Evolutionary conservation across 2,888 invertebrate genomes (phyloP), one percentile per base, ranked within the genome.

Genomic region (Papilio protenor): DNA sequence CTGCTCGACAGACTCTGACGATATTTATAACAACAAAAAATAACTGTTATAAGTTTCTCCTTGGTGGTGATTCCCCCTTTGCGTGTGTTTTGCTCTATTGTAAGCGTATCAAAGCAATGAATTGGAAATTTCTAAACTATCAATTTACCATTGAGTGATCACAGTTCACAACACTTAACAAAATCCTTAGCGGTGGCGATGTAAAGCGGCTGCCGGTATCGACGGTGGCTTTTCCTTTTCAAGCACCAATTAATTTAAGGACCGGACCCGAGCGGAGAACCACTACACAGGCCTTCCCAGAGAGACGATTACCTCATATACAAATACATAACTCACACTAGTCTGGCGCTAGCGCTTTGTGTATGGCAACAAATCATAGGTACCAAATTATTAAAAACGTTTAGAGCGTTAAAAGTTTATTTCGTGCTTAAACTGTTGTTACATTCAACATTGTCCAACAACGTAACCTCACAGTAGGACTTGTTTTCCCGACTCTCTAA

Each of bases 211-310:
- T n/a, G 10, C n/a, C 57, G 1, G 2, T 59, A 23, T 21, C 57
- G 57, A 59, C 57, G 11, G 21, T 18, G 57, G 23, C 57, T 59
- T 55, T 55, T 52, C 55, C 55, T 55, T 59, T 59, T 59, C 57
- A 59, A 59, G 57, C 57, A 57, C 21, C 57, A 57, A 21, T 21
- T 57, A 21, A 57, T 21, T 11, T n/a, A 12, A 52, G 16, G n/a
- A 23, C 21, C 23, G 21, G 21, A 23, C 57, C 57, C 21, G 21
- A 59, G 57, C 21, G n/a, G 57, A 57, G 57, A 57, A 10, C 57
- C 57, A 59, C 57, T 59, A 23, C 57, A 59, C 21, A 12, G 11
- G 23, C 57, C 23, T 52, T 52, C 52, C 12, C 23, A 23, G 23
- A 59, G 21, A 59, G 23, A 59, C 57, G 57, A 59, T 59, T 59